Base-by-base conservation (phyloP, 2,888 invertebrate genomes). In the Caenorhabditis sp. region DNA sequence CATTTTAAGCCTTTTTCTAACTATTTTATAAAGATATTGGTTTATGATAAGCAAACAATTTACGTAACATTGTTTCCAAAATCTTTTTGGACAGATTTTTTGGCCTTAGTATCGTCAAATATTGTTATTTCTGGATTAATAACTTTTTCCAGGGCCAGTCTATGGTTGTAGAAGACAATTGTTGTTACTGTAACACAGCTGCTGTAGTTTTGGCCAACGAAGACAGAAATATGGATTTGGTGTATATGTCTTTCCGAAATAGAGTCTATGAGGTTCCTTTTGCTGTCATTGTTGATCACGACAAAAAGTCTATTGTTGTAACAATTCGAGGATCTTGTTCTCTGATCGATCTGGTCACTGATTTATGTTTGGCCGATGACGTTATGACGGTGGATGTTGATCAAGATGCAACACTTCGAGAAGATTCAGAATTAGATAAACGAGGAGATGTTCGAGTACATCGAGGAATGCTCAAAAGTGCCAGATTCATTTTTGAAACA, bases 201-300 rank as follows among this genome's bases (percentile, higher is more conserved):
- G 94, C 94, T 17, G 92, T 95, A 70, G 92, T 92, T 88, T 92
- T 92, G 87, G 91, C 93, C 20, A 93, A 94, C 1, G 91, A 92
- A 79, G 88, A 94, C 12, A 89, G 91, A 0, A 92, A 92, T 57
- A 92, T 93, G 80, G 94, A 95, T 88, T 92, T 95, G 82, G 90
- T 94, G 69, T 93, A 93, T 88, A 93, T 93, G 36, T 93, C 93
- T 7, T 95, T 94, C 89, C 92, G 93, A 87, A 95, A 95, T 89
- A 91, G 92, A 61, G 91, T 94, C 43, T 94, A 93, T 89, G 93
- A 93, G 93, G 90, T 93, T 82, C 95, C 95, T 57, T 95, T 94
- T 89, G 93, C 93, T 88, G 93, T 95, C 75, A 92, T 93, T 75
- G 92, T 92, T 5, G 94, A 95, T 88, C 93, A 94, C 86, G 92